Conservation (phyloP, 1,140 invertebrate genomes). For the Laupala kohalensis region DNA sequence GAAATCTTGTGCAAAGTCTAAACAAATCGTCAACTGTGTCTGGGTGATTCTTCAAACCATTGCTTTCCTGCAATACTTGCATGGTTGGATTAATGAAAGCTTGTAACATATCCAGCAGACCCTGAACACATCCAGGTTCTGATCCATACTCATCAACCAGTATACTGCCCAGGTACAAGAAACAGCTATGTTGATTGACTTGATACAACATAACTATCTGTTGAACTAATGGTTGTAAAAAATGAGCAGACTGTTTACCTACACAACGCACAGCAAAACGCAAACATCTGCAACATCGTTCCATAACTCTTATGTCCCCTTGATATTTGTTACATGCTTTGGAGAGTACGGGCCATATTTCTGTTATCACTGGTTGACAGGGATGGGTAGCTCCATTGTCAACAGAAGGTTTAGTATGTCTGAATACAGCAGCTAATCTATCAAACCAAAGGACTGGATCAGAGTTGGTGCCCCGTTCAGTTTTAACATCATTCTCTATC, state of each 20-base stretch:
- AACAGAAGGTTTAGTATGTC: slow-evolving; percentile 52
- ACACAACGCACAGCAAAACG: slow-evolving; percentile 80
- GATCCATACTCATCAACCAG: slow-evolving; percentile 87
- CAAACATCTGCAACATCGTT: slow-evolving; percentile 78
- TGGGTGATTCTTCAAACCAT: slow-evolving; percentile 78
- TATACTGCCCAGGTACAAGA: slow-evolving; percentile 88
- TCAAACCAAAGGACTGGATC: slow-evolving; percentile 92
- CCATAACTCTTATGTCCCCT: slow-evolving; percentile 74
- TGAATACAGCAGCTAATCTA: slow-evolving; percentile 78
- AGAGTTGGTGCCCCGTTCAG: slow-evolving; percentile 34
- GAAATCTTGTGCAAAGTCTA: slow-evolving; percentile 71
- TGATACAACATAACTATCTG: slow-evolving; percentile 78
- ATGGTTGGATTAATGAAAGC: slow-evolving; percentile 79
- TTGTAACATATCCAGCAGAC: slow-evolving; percentile 74
- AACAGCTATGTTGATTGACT: slow-evolving; percentile 77
- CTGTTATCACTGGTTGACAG: slow-evolving; percentile 62
- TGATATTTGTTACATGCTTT: slow-evolving; percentile 63
- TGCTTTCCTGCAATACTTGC: slow-evolving; percentile 54
- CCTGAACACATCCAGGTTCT: slow-evolving; percentile 51
- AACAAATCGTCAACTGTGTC: slow-evolving; percentile 97
- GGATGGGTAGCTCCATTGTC: slow-evolving; percentile 55
- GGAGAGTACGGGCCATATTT: slow-evolving; percentile 77
- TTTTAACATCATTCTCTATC: slow-evolving; percentile 29
- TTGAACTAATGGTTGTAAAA: slow-evolving; percentile 69
- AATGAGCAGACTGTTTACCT: slow-evolving; percentile 56